A percentile compares a stretch with the other conserved stretches of the same genome.
These are phyloP conservation scores for Hippocampus barbouri DNA, from an alignment of 2,113 vertebrate genomes.

Conservation along the genomic window DNA sequence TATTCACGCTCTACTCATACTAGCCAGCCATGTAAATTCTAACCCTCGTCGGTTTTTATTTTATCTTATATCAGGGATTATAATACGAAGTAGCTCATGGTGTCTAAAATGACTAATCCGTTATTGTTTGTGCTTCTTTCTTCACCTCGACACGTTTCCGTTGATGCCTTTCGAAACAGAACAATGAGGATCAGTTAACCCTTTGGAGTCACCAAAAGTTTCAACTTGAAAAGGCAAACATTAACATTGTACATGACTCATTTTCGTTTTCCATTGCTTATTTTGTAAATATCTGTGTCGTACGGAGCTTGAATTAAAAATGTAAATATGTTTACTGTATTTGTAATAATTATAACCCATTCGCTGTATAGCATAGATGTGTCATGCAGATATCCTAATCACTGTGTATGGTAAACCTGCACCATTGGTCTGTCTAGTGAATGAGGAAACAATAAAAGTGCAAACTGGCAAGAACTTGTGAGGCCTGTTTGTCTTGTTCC, in stretches of 20 bases:
- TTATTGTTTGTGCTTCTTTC: constrained; percentile 48
- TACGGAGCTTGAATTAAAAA: constrained; percentile 95
- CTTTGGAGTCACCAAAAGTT: constrained; percentile 30
- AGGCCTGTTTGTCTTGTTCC: constrained; percentile 34
- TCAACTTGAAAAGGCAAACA: constrained; percentile 51
- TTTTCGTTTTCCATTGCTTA: constrained; percentile 89
- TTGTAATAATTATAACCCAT: constrained; percentile 99
- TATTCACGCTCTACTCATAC: constrained; percentile 35
- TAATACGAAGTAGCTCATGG: constrained; percentile 61
- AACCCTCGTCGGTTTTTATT: constrained; percentile 42
- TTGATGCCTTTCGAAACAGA: constrained; percentile 67
- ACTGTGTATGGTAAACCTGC: constrained; percentile 94
- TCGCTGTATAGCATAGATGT: constrained; percentile 99
- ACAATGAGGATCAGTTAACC: constrained; percentile 48
- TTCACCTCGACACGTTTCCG: constrained; percentile 57
- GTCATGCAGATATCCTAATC: constrained; percentile 94
- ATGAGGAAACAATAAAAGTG: constrained; percentile 98
- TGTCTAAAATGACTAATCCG: constrained; percentile 42
- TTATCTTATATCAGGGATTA: constrained; percentile 75
- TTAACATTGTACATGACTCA: constrained; percentile 88
- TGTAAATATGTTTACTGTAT: constrained; percentile 99
- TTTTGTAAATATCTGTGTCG: constrained; percentile 98
- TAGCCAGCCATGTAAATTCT: constrained; percentile 37
- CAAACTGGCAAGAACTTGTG: constrained; percentile 71
- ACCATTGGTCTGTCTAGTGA: constrained; percentile 93